These are phyloP conservation scores for Catocala sponsa DNA, from an alignment of 2,888 invertebrate genomes.

Conservation along the genomic window DNA sequence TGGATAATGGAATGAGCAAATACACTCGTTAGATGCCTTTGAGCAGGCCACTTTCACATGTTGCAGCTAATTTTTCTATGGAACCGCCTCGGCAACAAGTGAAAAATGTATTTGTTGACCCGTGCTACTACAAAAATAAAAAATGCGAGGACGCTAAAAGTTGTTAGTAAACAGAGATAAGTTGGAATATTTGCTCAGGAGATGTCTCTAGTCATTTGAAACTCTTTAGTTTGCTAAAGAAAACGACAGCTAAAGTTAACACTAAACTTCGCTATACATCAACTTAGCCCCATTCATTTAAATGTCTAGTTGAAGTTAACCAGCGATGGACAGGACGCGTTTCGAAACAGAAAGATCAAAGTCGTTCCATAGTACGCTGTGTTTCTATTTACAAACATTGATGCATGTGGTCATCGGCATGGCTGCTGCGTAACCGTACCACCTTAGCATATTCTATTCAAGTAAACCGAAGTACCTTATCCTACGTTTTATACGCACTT, in stretches of 20 bases:
- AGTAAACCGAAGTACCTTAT: conserved; percentile 67
- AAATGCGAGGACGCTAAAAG: conserved; percentile 37
- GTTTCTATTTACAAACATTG: conserved; percentile 87
- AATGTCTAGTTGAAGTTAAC: conserved; percentile 52
- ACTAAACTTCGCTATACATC: conserved; percentile 56
- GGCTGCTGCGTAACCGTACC: conserved; percentile 83
- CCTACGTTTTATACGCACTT: conserved; percentile 38
- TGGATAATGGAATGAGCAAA: conserved; percentile 81
- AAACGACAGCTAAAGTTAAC: conserved; percentile 2
- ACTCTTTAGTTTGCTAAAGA: conserved; percentile 36
- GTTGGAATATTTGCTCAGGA: conserved; percentile 61
- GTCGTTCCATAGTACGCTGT: conserved; percentile 68
- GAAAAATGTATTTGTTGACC: conserved; percentile 43
- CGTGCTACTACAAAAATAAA: conserved; percentile 40
- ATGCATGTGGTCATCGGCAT: conserved; percentile 88
- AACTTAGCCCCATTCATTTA: conserved; percentile 46
- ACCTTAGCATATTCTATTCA: conserved; percentile 79
- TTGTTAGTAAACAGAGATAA: conserved; percentile 81
- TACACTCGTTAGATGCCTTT: conserved; percentile 73
- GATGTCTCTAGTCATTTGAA: conserved; percentile 68
- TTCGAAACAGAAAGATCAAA: conserved; percentile 67
- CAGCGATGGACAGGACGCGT: conserved; percentile 64
- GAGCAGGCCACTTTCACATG: conserved; percentile 72
- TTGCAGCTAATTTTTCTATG: conserved; percentile 74
- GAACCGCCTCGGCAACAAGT: conserved; percentile 56